Evolutionary conservation across 2,888 invertebrate species (phyloP).

Genomic region (Galeopsomyia nigrocyanea): DNA sequence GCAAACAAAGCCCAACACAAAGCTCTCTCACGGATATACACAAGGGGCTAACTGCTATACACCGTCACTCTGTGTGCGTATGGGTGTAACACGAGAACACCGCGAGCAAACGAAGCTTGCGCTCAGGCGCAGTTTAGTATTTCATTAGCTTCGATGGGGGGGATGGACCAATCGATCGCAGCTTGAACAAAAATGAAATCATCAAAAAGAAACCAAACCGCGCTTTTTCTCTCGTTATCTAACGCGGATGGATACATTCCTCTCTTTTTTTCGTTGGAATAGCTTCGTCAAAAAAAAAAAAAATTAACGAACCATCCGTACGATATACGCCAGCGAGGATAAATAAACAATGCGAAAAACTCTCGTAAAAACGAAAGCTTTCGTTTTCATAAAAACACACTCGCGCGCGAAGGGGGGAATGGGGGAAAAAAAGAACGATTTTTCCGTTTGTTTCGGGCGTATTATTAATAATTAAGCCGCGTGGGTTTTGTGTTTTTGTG

Average conservation of each 20-base stretch:
- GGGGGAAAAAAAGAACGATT: conserved; percentile 23
- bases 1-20: no score
- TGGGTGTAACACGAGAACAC: neutral
- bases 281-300: conserved; percentile 5
- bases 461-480: conserved; percentile 37
- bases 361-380: conserved; percentile 21
- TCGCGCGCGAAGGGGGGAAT: conserved; percentile 12
- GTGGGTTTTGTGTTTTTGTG: neutral
- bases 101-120: neutral
- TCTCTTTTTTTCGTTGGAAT: neutral
- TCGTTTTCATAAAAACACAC: conserved; percentile 35
- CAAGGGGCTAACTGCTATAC: no score
- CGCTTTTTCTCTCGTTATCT: neutral
- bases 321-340: conserved; percentile 24
- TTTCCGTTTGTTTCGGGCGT: conserved; percentile 12
- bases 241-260: neutral
- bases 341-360: conserved; percentile 43
- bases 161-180: neutral
- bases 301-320: conserved; percentile 41
- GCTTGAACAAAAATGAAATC: neutral
- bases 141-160: conserved; percentile 10
- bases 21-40: no score
- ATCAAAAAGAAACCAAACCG: neutral
- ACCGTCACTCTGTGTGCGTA: no score
- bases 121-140: conserved; percentile 11